Percentiles rank a stretch among this genome's conserved stretches.
phyloP scores from a whole-genome alignment of 1,140 invertebrate genomes.

The Philaenus spumarius region DNA sequence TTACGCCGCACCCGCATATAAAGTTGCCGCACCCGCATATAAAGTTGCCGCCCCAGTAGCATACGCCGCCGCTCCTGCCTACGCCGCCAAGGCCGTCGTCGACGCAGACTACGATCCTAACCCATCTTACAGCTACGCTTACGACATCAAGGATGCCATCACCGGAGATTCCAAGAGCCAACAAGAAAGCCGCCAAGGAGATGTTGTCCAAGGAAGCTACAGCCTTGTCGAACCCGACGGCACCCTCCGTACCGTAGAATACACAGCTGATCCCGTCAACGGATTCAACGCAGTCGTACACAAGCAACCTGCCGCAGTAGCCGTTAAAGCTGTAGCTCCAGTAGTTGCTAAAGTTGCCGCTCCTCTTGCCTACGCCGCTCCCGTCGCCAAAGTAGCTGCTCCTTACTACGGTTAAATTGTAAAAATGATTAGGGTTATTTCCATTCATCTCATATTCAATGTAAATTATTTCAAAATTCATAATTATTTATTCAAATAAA shows the following conservation, averaged over 20 bases:
- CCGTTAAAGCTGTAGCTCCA: too few relatives aligned
- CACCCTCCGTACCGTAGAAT: slow-evolving; percentile 30
- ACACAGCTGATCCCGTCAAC: slow-evolving; percentile 31
- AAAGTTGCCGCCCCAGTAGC: slow-evolving; percentile 16
- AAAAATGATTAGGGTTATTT: too few relatives aligned
- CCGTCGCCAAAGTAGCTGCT: slow-evolving; percentile 22
- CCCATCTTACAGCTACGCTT: slow-evolving; percentile 34
- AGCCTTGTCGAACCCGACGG: slow-evolving; percentile 32
- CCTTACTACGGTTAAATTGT: neutral
- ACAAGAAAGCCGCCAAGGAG: slow-evolving; percentile 30
- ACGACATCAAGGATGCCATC: slow-evolving; percentile 35
- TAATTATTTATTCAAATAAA: too few relatives aligned
- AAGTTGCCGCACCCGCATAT: slow-evolving; percentile 23
- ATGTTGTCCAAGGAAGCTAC: slow-evolving; percentile 24
- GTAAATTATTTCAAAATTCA: too few relatives aligned
- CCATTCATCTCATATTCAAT: too few relatives aligned
- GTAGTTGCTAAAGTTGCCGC: slow-evolving; percentile 20
- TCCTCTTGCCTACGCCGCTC: slow-evolving; percentile 17
- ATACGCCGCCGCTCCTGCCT: slow-evolving; percentile 18
- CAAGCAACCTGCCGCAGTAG: slow-evolving; percentile 32
- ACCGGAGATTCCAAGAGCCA: slow-evolving; percentile 35
- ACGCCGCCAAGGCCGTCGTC: slow-evolving; percentile 31
- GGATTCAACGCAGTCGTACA: slow-evolving; percentile 29
- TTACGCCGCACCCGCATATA: slow-evolving; percentile 23
- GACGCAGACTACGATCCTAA: slow-evolving; percentile 42